Percentiles rank a stretch among this genome's conserved stretches.
Conservation (phyloP, 2,113 vertebrate species). For the Lasiurus cinereus region DNA sequence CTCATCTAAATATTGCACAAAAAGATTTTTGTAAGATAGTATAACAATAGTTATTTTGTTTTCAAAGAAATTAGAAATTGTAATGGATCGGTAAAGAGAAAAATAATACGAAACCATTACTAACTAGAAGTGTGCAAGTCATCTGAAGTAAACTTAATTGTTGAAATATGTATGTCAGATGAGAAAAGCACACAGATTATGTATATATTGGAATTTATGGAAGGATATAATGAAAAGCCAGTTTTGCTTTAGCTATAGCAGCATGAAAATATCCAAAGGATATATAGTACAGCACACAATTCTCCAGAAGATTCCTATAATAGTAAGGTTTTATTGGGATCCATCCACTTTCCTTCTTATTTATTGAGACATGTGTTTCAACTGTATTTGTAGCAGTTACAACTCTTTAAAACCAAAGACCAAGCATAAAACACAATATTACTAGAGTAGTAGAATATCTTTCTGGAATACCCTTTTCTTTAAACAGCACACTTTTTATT, state of each 20-base stretch:
- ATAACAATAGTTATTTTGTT: not conserved
- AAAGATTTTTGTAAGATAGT: not conserved
- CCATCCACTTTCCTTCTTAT: constrained; percentile 51
- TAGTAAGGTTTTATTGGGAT: constrained; percentile 55
- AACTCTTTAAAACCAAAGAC: constrained; percentile 67
- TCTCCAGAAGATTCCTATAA: constrained; percentile 48
- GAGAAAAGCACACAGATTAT: not conserved
- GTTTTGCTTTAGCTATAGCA: constrained; percentile 24
- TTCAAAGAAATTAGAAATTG: constrained; percentile 6
- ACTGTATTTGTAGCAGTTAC: constrained; percentile 51
- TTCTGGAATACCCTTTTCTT: constrained; percentile 45
- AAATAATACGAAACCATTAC: constrained; percentile 41
- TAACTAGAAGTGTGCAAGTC: not conserved
- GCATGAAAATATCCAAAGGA: constrained; percentile 19
- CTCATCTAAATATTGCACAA: constrained; percentile 14
- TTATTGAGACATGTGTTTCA: constrained; percentile 60
- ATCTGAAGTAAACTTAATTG: not conserved
- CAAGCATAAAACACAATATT: constrained; percentile 59
- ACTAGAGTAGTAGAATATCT: constrained; percentile 38
- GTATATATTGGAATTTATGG: constrained; percentile 1
- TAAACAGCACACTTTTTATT: constrained; percentile 50
- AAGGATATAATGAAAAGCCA: constrained; percentile 46
- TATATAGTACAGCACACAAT: not conserved
- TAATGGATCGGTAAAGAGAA: not conserved
- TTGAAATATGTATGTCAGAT: not conserved